Percentiles rank a stretch among this genome's conserved stretches.
phyloP scores from a whole-genome alignment of 1,140 invertebrate species.

The Aphaenogaster ashmeadi region DNA sequence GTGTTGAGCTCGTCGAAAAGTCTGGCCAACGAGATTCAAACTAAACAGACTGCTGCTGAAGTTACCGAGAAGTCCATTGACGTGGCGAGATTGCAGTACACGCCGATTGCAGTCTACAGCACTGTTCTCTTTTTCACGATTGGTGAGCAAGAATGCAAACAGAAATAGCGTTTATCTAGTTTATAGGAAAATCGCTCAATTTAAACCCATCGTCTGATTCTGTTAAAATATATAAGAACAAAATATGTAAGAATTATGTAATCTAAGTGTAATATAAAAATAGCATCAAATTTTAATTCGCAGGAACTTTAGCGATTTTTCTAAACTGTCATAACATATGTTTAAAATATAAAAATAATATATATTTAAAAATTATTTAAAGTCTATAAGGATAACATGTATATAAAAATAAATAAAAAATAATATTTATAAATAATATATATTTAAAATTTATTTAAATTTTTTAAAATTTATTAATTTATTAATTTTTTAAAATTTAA shows the following conservation, averaged over 20 bases:
- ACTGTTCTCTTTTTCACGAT: constrained; percentile 97
- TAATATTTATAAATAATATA: neutral
- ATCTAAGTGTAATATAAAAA: neutral
- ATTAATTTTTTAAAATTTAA: neutral
- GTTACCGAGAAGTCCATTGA: constrained; percentile 95
- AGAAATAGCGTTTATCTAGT: neutral
- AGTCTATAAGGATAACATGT: neutral
- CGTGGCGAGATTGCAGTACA: constrained; percentile 94
- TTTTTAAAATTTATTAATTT: too few relatives aligned
- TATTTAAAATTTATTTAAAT: neutral
- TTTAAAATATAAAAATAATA: neutral
- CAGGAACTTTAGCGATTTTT: neutral
- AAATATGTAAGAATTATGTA: neutral
- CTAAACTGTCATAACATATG: neutral
- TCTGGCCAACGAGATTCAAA: constrained; percentile 95
- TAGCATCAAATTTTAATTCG: neutral
- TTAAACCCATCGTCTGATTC: neutral
- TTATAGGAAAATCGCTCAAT: neutral
- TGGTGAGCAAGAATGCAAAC: constrained; percentile 87
- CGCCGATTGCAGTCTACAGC: constrained; percentile 95
- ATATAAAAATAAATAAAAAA: neutral
- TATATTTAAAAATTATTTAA: neutral
- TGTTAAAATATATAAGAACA: neutral
- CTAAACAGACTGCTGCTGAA: constrained; percentile 96
- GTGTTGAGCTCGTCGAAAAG: constrained; percentile 97